phyloP scores from a whole-genome alignment of 2,888 invertebrate species.

The Pogonocherus hispidulus region DNA sequence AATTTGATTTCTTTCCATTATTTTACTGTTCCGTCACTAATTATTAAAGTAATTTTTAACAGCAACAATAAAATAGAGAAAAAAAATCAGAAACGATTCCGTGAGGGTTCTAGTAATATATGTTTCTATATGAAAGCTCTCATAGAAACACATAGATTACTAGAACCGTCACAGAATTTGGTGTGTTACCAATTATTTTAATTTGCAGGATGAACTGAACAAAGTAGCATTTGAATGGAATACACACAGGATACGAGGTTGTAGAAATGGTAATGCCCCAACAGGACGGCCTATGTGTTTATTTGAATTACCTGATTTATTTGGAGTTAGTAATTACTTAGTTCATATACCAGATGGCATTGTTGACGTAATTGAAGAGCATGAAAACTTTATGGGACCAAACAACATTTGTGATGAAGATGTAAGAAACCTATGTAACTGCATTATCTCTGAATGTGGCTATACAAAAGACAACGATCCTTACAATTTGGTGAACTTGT shows the following conservation, averaged over 20 bases:
- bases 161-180: too few species aligned
- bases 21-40: too few species aligned
- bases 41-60: too few species aligned
- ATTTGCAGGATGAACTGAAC: too few species aligned
- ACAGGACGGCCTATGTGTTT: not conserved
- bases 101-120: too few species aligned
- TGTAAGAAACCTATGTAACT: not conserved
- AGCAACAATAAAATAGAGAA: too few species aligned
- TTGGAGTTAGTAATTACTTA: not conserved
- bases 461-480: not conserved
- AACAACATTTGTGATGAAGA: not conserved
- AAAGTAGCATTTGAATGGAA: not conserved
- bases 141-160: too few species aligned
- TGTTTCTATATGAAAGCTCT: too few species aligned
- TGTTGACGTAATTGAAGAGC: not conserved
- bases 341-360: constrained; percentile 1
- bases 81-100: too few species aligned
- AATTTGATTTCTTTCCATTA: too few species aligned
- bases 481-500: too few species aligned
- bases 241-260: not conserved
- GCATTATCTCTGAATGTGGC: not conserved
- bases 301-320: not conserved
- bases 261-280: not conserved
- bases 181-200: too few species aligned
- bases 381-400: not conserved